These are phyloP conservation scores for Eristalis intricaria DNA, from an alignment of 2,888 invertebrate species.

Conservation along the genomic window DNA sequence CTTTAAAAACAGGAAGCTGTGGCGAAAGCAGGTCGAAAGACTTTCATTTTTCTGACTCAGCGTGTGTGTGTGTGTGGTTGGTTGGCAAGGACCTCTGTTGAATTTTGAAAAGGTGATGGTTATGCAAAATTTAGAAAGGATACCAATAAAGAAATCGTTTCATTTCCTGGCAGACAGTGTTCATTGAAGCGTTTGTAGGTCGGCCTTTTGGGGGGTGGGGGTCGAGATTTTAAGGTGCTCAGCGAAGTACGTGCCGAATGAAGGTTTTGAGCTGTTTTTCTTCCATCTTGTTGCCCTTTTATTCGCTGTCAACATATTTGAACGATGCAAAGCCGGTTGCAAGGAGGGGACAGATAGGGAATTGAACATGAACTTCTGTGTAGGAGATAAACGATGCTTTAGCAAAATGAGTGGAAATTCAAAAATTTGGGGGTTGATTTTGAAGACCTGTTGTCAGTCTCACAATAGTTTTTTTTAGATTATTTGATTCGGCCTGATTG, in stretches of 20 bases:
- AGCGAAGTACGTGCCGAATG: background rate
- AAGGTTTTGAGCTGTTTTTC: background rate
- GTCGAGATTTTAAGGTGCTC: background rate
- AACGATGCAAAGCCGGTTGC: background rate
- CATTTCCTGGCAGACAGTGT: background rate
- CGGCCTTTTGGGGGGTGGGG: background rate
- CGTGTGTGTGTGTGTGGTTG: background rate
- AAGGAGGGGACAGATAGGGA: background rate
- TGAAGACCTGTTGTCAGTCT: too few species aligned
- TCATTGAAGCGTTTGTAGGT: background rate
- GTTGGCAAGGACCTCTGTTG: slow-evolving; percentile 22
- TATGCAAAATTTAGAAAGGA: slow-evolving; percentile 52
- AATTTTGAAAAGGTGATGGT: slow-evolving; percentile 51
- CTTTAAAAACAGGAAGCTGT: slow-evolving; percentile 43
- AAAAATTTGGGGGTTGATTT: too few species aligned
- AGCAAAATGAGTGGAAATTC: background rate
- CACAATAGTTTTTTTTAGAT: too few species aligned
- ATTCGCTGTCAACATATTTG: background rate
- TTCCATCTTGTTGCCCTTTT: background rate
- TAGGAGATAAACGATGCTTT: background rate
- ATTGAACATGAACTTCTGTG: background rate
- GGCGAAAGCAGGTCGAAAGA: slow-evolving; percentile 40
- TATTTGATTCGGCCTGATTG: too few species aligned
- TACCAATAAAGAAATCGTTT: slow-evolving; percentile 42
- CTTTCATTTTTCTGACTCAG: background rate